Base-by-base conservation (phyloP, 2,797 vertebrate species). In the Eulemur rubriventer region DNA sequence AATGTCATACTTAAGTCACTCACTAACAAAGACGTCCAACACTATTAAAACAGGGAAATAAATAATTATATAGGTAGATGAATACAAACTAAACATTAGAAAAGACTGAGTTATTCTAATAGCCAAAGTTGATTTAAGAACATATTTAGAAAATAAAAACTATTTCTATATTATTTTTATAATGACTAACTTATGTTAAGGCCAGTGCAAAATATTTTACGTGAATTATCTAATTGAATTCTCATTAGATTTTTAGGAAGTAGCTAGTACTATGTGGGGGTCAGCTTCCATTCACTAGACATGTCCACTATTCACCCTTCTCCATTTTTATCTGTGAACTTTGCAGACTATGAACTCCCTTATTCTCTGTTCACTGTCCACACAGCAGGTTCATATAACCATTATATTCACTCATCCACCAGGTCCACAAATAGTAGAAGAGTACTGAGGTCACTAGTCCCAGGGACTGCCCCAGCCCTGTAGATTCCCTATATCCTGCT, bases 391-490 rank as follows among this genome's bases (percentile, higher is more conserved):
- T 79, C 33, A 24, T 30, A 26, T 33, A 41, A 52, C 4, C 6
- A 52, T 17, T 46, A 18, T 24, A 92, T 12, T 30, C 41, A 16
- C 22, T 43, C 10, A 9, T 75, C 1, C 24, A 28, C 55, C 28
- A 72, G n/a, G 9, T 52, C 17, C 26, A 28, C 4, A 43, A 72
- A 48, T 1, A 20, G 46, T 30, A 35, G 73, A 70, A 73, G 13
- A 33, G 0, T 28, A 1, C 1, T 50, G 24, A 83, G 30, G 18
- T 76, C 33, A 28, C 6, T 17, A 50, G 28, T 7, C 6, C 9
- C 4, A 72, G 26, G 13, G 0, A 76, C 6, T 26, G 20, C 4
- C 20, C 24, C 30, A 30, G 30, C 0, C 9, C 9, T 35, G 1
- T 28, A 16, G 13, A 41, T n/a, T 73, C 5, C 8, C 38, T 38